Evolutionary conservation across 2,888 invertebrate species (phyloP).

Genomic region (Peribatodes rhomboidaria): DNA sequence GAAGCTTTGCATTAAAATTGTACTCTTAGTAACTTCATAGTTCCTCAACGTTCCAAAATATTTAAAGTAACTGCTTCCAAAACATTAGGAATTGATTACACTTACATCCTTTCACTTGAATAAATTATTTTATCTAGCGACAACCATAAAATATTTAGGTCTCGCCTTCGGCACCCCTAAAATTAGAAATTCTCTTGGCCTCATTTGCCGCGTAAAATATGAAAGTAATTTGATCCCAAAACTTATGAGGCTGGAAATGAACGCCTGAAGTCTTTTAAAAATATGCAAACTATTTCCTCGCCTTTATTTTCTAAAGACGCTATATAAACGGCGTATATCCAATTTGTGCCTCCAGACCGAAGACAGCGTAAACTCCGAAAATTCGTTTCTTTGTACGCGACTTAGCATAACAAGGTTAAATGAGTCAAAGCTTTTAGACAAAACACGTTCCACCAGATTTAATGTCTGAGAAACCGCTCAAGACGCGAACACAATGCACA

Average conservation of each 20-base stretch:
- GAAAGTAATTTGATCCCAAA: slow-evolving; percentile 41
- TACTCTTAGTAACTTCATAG: background rate
- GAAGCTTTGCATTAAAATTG: too few relatives aligned
- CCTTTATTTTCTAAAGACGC: slow-evolving; percentile 26
- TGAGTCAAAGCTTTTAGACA: slow-evolving; percentile 78
- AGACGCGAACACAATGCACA: slow-evolving; percentile 62
- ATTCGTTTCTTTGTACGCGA: slow-evolving; percentile 67
- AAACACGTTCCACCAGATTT: slow-evolving; percentile 68
- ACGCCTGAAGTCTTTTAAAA: slow-evolving; percentile 35
- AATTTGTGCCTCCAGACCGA: slow-evolving; percentile 42
- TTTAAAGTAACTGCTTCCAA: slow-evolving; percentile 49
- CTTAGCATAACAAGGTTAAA: slow-evolving; percentile 70
- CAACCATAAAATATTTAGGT: slow-evolving; percentile 51
- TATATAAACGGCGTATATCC: slow-evolving; percentile 30
- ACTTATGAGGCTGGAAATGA: slow-evolving; percentile 33
- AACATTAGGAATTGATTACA: slow-evolving; percentile 57
- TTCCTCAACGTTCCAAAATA: slow-evolving; percentile 6
- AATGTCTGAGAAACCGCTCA: slow-evolving; percentile 59
- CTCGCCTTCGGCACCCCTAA: slow-evolving; percentile 48
- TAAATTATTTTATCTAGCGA: slow-evolving; percentile 57
- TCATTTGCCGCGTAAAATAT: slow-evolving; percentile 45
- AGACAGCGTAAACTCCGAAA: slow-evolving; percentile 56
- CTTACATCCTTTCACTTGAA: slow-evolving; percentile 57
- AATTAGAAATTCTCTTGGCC: slow-evolving; percentile 48
- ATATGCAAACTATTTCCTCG: slow-evolving; percentile 38